A percentile compares a stretch with the other conserved stretches of the same genome.
Conservation (phyloP, 2,797 vertebrate species). For the Carduelis carduelis region DNA sequence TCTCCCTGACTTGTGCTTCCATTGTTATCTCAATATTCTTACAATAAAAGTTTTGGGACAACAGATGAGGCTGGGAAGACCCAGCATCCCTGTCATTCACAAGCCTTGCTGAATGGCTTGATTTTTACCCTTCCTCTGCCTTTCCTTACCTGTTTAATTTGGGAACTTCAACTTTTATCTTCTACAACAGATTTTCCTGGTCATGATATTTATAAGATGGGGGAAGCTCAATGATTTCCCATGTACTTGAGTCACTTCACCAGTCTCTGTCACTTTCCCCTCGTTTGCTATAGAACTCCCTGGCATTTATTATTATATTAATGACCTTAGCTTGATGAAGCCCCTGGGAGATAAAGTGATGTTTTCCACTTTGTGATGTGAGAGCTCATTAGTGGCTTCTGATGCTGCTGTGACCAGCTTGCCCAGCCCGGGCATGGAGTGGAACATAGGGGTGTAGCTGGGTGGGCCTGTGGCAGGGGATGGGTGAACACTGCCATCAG, state of each 20-base stretch:
- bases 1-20: background rate
- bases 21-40: background rate
- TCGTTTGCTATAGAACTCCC: fast-evolving
- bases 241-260: background rate
- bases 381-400: background rate
- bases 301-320: background rate
- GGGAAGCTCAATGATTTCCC: background rate
- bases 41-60: background rate
- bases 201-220: background rate
- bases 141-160: background rate
- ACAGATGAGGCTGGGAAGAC: background rate
- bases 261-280: background rate
- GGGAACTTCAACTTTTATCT: background rate
- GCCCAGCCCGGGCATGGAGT: fast-evolving
- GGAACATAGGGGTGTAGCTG: too few species aligned
- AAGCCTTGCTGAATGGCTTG: background rate
- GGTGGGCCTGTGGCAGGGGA: fast-evolving
- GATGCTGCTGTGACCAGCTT: background rate
- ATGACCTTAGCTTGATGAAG: background rate
- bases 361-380: background rate
- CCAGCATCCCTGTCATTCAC: background rate
- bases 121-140: background rate
- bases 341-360: background rate
- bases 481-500: fast-evolving
- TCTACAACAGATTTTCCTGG: background rate